These are phyloP conservation scores for Drosophila mimetica DNA, from an alignment of 2,888 invertebrate genomes.

Conservation along the genomic window DNA sequence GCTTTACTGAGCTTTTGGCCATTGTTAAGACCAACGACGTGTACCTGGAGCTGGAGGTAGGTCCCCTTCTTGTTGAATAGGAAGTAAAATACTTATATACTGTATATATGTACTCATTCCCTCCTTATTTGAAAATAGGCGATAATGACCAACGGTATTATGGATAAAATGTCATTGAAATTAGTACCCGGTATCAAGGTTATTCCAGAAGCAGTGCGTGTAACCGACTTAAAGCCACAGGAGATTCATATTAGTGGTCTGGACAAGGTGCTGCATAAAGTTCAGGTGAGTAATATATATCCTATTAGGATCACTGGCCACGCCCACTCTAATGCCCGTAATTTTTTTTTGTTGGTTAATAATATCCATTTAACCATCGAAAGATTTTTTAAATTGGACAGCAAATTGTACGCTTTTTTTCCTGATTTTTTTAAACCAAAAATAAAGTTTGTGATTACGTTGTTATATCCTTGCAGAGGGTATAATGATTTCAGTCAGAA, in stretches of 20 bases:
- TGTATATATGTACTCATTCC: slow-evolving; percentile 1
- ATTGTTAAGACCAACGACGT: slow-evolving; percentile 82
- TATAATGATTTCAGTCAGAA: too few species aligned
- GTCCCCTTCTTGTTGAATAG: slow-evolving; percentile 5
- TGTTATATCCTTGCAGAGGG: too few species aligned
- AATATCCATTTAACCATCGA: too few species aligned
- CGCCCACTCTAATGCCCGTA: too few species aligned
- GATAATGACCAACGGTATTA: slow-evolving; percentile 79
- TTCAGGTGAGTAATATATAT: slow-evolving; percentile 82
- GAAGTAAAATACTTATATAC: too few species aligned
- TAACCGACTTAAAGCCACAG: slow-evolving; percentile 78
- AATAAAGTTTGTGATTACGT: too few species aligned
- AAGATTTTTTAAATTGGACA: too few species aligned
- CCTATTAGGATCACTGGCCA: too few species aligned
- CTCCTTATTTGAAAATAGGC: slow-evolving; percentile 66
- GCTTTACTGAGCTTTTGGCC: slow-evolving; percentile 79
- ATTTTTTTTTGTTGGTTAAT: too few species aligned
- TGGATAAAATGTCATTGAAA: slow-evolving; percentile 81
- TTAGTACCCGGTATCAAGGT: slow-evolving; percentile 84
- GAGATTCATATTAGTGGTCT: slow-evolving; percentile 86
- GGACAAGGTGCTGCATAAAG: slow-evolving; percentile 86
- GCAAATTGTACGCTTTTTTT: too few species aligned
- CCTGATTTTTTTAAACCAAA: too few species aligned
- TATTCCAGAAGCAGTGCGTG: slow-evolving; percentile 70
- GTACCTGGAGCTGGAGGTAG: slow-evolving; percentile 82